A percentile compares a stretch with the other conserved stretches of the same genome.
Conservation (phyloP, 2,797 vertebrate genomes). For the Phylloscopus collybita region DNA sequence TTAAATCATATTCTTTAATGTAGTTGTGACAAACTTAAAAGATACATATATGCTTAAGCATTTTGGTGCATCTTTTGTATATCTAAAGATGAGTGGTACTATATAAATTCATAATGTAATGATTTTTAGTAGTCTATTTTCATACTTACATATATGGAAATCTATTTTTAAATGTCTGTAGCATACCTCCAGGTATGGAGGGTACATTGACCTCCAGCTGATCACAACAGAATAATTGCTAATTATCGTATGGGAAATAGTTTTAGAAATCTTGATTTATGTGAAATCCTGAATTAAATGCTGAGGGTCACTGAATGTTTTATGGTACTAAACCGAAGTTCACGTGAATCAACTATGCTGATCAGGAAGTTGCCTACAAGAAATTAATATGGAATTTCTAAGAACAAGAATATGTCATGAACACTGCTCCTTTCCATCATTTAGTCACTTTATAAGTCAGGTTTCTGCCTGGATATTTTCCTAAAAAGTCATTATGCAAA, state of each 20-base stretch:
- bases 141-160: neutral
- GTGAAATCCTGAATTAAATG: neutral
- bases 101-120: neutral
- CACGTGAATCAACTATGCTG: neutral
- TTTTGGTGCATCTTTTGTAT: neutral
- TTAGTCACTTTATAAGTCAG: neutral
- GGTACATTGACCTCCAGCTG: neutral
- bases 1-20: conserved; percentile 28
- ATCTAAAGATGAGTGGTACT: neutral
- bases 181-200: neutral
- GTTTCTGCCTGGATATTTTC: neutral
- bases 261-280: neutral
- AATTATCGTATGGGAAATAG: neutral
- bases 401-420: neutral
- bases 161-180: neutral
- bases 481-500: neutral
- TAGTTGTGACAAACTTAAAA: conserved; percentile 7
- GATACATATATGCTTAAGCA: neutral
- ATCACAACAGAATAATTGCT: neutral
- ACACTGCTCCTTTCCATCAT: neutral
- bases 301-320: neutral
- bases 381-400: neutral
- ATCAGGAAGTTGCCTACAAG: neutral
- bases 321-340: neutral
- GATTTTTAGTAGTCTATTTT: neutral